Evolutionary conservation across 1,140 invertebrate species (phyloP), one percentile per base, ranked within the genome.

Genomic region (Pseudomyrmex cubaensis): DNA sequence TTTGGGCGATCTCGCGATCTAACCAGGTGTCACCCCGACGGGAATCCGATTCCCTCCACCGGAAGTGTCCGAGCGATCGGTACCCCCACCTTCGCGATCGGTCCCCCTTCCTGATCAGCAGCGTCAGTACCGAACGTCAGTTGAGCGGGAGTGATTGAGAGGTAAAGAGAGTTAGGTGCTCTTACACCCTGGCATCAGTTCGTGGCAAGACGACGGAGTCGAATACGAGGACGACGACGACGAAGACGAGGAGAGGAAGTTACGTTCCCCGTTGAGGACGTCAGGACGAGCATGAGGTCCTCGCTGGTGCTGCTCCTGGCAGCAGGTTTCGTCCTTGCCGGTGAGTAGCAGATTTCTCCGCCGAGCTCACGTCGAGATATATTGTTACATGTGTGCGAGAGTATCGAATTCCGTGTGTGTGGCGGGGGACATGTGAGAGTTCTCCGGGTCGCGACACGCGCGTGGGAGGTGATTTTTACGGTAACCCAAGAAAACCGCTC

Each of bases 261-360:
- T 52, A 46, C 25, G 15, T 69, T 73, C 62, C 59, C 63, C 61
- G 69, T 75, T 50, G 76, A 77, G 61, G 62, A 35, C 35, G 69
- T 74, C 77, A 54, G 69, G 72, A 86, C 85, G 85, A 92, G 85
- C 88, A 93, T 92, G 92, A 92, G 87, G 89, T 91, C 87, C 87
- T 92, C 88, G 88, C 67, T 92, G 80, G 86, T 92, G 90, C 86
- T 93, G 85, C 82, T 93, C 52, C 78, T 87, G 13, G 83, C 93
- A 74, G 90, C 89, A 77, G 84, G 89, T 83, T 77, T 90, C 22
- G 67, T 89, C 73, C 56, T 90, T 67, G 88, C 83, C 75, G 93
- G 93, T 93, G 89, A 94, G 93, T 94, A 85, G 35, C 44, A 56
- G 48, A 56, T 78, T 74, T 48, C 46, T 72, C 44, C 35, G 10